Evolutionary conservation across 2,113 vertebrate genomes (phyloP), one percentile per base, ranked within the genome.

Genomic region (Pseudorasbora parva): DNA sequence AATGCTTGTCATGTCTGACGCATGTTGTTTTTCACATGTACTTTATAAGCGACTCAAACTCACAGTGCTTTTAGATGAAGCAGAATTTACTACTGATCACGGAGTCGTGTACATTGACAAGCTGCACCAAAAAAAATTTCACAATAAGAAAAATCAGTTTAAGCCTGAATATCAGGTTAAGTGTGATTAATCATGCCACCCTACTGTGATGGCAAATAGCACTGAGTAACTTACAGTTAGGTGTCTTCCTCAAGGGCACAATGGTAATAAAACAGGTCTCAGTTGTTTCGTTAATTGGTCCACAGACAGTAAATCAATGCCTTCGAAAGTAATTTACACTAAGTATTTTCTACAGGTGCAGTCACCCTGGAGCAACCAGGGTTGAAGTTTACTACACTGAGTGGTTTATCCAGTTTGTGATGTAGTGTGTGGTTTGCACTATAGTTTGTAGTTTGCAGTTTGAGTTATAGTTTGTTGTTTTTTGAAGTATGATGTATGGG

Each of bases 401-500:
- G 23, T 51, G 8, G 33, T 37, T 64, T 66, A 43, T 69, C 33
- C 6, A 84, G 84, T 19, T 72, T 66, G n/a, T 77, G 57, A 25
- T 86, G 56, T 90, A 90, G 87, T 92, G 92, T 90, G 49, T 51
- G 49, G 91, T 89, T 78, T 17, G 45, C 7, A 33, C 3, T 21
- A 43, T n/a, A 62, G 10, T 25, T 4, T 49, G 33, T 17, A 19
- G 17, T 7, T 15, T 54, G 5, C 51, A 54, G 91, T 89, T 79
- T 17, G 23, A 17, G 33, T 2, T 17, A 51, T 15, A 54, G 10
- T 27, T 7, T 49, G 33, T 11, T 59, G 14, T 9, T 59, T 81
- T 86, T 85, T 71, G 87, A 81, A 86, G 23, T 82, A 30, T 49
- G 66, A 71, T 64, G 72, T 78, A 49, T 93, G 2, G 90, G 96